Evolutionary conservation across 2,113 vertebrate genomes (phyloP), one percentile per base, ranked within the genome.

Genomic region (Theristicus caerulescens): DNA sequence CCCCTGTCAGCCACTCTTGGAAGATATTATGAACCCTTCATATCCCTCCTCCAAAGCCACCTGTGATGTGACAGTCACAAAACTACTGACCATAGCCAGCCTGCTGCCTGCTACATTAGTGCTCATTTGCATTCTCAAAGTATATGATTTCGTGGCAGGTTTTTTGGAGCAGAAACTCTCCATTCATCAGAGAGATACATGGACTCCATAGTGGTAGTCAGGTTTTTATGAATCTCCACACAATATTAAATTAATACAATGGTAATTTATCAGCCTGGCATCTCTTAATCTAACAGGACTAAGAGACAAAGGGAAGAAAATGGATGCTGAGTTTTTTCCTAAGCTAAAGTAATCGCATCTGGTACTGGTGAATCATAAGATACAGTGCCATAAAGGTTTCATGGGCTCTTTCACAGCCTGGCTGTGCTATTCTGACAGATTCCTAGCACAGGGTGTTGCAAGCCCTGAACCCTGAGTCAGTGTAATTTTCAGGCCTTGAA

Each of bases 211-310:
- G 65, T 9, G 70, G 73, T 44, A 87, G 61, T 51, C 78, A 79
- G n/a, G 17, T 71, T 62, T 79, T 95, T 90, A 71, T 82, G 87
- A 46, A n/a, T 84, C 61, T 87, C 32, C 70, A 52, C 52, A n/a
- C 64, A 84, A 79, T 72, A 85, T 85, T 87, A 84, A 91, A 96
- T 79, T 78, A 96, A 82, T 95, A 64, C 31, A 27, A 54, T 11
- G 19, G 29, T 46, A 36, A 91, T 97, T 96, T 88, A 82, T 94
- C 85, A 92, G 57, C 57, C 66, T 82, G 65, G 15, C 85, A 72
- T 27, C 38, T 87, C 73, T 36, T 82, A 44, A 31, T 57, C 55
- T 44, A 79, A 54, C 69, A n/a, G 72, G 57, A 81, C 17, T 24
- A 46, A 38, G 81, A 84, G 73, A 25, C 38, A 55, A 82, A 78